Base-by-base conservation (phyloP, 2,888 invertebrate genomes). In the Volucella zonaria region DNA sequence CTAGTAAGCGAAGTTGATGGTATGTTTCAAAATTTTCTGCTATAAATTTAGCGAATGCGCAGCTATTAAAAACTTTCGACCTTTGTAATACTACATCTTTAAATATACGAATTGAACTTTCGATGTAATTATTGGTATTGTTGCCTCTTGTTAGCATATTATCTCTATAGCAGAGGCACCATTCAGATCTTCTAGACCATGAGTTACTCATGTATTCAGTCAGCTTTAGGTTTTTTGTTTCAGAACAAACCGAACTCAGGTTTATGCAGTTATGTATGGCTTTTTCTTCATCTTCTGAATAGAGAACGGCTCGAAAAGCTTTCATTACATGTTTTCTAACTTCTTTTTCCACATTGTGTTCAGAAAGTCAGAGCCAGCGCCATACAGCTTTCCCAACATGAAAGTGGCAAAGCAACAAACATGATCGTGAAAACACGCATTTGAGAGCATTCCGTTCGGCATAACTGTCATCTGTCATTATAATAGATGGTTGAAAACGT, bases 401-500 rank as follows among this genome's bases (percentile, higher is more conserved):
- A 45, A 45, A 45, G 45, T 45, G 45, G 45, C 45, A 45, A 45
- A 45, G 45, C 45, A 45, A 12, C 45, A 45, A 45, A 45, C 6
- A 12, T 11, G 45, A 45, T 45, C 45, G 45, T 45, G 45, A 2
- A 45, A 45, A 45, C 45, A 45, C 45, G 12, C 45, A 45, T 45
- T 45, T 45, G 12, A 45, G 45, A 11, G 45, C 45, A 52, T 52
- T 52, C 18, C 10, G 23, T 52, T 52, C 52, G 10, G 52, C 23
- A 18, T 52, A 11, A 52, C 52, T 52, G 12, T 52, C 52, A 23
- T 52, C 52, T 12, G 52, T 52, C 52, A 52, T 31, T 23, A 18
- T 52, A 23, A 52, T 52, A 52, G 52, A 52, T 52, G 52, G 52
- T 23, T 52, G 52, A 23, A 52, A 58, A 1, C 40, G 58, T 14